Base-by-base conservation (phyloP, 2,113 vertebrate species). In the Lota lota region DNA sequence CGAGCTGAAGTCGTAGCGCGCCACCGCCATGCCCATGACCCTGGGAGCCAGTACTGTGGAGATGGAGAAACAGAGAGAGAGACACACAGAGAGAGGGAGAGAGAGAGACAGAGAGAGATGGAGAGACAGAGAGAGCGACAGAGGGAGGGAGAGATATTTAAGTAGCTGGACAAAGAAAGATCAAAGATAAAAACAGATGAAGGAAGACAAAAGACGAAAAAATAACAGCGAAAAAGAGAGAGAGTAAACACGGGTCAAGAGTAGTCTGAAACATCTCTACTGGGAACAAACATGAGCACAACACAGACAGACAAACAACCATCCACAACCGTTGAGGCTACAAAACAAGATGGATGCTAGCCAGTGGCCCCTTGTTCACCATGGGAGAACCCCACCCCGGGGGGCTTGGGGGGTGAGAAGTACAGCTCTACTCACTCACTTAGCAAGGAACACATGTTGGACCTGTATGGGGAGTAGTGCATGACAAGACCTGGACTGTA, bases 1-100 rank as follows among this genome's bases (percentile, higher is more conserved):
- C 0, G 97, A 95, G 62, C 94, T 94, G 93, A 98, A 99, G 90
- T 99, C 97, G 22, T 99, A 99, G 16, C 97, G 93, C 0, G 97
- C 97, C 1, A 97, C 92, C 22, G 97, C 97, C 63, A 98, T 93
- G 8, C 97, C 97, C 0, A 99, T 92, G 84, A 96, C 94, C 84
- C 95, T 98, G 0, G 96, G 96, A 28, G 92, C 94, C 2, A 98
- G 82, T 85, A 97, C 97, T 99, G 87, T 0, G 66, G 36, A 17
- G 22, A 22, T 17, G 19, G 47, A 64, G 1, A 75, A 47, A 68
- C 0, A 28, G 36, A 73, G 20, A 71, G 17, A 68, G 20, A 66
- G 4, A 66, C 6, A 67, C 33, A 78, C 56, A 66, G 18, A 60
- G 33, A 61, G 12, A 50, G 63, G 60, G 6, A 53, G 33, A 24